These are phyloP conservation scores for Euthynnus affinis DNA, from an alignment of 2,797 vertebrate genomes.

Conservation along the genomic window DNA sequence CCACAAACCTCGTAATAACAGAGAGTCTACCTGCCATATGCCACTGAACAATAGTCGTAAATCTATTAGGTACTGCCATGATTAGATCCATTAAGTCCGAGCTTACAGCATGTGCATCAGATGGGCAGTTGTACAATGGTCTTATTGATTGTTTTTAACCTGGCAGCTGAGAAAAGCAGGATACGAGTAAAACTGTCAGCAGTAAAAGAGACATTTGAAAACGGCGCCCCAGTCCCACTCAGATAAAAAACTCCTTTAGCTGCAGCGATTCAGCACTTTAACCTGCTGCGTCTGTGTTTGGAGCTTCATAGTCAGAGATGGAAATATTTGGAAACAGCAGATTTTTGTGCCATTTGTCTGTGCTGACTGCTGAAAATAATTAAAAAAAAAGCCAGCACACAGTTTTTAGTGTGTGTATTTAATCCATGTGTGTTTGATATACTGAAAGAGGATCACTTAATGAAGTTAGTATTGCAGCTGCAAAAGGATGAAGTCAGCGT, in stretches of 20 bases:
- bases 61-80: constrained; percentile 57
- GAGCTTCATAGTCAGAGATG: constrained; percentile 27
- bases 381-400: not conserved
- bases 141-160: constrained; percentile 34
- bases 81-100: constrained; percentile 31
- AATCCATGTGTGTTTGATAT: not conserved
- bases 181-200: constrained; percentile 22
- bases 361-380: constrained; percentile 12
- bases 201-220: constrained; percentile 44
- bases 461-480: not conserved
- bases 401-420: not conserved
- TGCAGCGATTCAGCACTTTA: constrained; percentile 46
- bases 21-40: constrained; percentile 74
- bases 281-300: constrained; percentile 49
- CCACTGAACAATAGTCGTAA: constrained; percentile 65
- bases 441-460: not conserved
- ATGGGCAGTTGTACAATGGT: constrained; percentile 14
- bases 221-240: constrained; percentile 13
- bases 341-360: constrained; percentile 30
- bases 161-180: constrained; percentile 43
- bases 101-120: constrained; percentile 21
- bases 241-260: constrained; percentile 78
- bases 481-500: constrained; percentile 3
- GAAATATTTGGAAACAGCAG: constrained; percentile 58
- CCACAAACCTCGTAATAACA: constrained; percentile 59